Evolutionary conservation across 2,113 vertebrate species (phyloP).

Genomic region (Psephotus haematonotus): DNA sequence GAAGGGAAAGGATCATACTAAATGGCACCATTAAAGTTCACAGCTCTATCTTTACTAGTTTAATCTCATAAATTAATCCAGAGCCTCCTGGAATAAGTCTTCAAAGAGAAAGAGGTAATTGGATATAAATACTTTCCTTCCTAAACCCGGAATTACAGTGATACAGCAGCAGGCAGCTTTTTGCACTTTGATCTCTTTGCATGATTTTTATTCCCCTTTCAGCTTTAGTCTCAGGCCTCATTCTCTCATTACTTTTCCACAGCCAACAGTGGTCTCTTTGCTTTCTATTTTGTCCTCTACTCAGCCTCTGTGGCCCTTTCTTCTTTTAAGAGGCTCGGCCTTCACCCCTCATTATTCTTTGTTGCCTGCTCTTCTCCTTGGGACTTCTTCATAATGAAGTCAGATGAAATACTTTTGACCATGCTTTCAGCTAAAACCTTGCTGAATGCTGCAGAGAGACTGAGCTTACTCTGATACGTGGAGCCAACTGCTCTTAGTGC

Average conservation of each 20-base stretch:
- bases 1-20: conserved; percentile 36
- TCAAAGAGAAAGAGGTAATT: conserved; percentile 50
- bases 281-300: background rate
- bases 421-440: background rate
- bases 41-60: conserved; percentile 47
- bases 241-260: background rate
- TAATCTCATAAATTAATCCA: conserved; percentile 66
- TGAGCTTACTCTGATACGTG: background rate
- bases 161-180: background rate
- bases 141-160: background rate
- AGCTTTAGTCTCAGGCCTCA: background rate
- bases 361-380: background rate
- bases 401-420: background rate
- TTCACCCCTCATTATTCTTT: background rate
- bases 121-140: conserved; percentile 40
- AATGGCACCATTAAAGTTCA: conserved; percentile 30
- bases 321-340: background rate
- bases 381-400: background rate
- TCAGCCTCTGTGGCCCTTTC: background rate
- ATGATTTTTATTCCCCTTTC: conserved; percentile 5
- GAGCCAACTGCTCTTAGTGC: background rate
- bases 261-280: background rate
- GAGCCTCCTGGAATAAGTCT: conserved; percentile 35
- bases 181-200: conserved; percentile 15
- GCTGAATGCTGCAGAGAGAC: background rate